Conservation (phyloP, 2,797 vertebrate genomes). For the Peromyscus nudipes region DNA sequence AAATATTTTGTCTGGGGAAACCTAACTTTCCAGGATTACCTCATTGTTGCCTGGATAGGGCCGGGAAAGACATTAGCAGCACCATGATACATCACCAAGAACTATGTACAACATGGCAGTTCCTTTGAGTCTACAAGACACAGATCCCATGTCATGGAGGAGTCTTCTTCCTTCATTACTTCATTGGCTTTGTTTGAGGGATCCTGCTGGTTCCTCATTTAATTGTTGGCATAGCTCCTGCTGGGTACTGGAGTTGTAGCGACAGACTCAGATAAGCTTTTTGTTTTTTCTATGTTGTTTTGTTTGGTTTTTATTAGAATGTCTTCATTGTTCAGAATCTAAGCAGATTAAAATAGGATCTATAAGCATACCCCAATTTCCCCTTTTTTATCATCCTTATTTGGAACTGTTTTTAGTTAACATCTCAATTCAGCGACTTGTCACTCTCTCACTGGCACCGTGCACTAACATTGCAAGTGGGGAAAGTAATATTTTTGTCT, state of each 20-base stretch:
- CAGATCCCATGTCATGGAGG: neutral
- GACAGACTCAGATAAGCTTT: neutral
- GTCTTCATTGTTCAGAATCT: neutral
- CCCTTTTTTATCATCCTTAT: neutral
- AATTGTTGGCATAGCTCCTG: conserved; percentile 55
- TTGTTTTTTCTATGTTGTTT: neutral
- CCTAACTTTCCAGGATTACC: neutral
- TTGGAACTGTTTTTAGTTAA: conserved; percentile 44
- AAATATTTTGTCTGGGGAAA: neutral
- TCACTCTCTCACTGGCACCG: conserved; percentile 31
- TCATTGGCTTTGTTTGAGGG: conserved; percentile 62
- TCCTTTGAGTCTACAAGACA: conserved; percentile 76
- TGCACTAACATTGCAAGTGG: conserved; percentile 58
- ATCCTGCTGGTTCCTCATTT: conserved; percentile 72
- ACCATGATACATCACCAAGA: neutral
- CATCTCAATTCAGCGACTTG: conserved; percentile 56
- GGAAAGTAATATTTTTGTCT: conserved; percentile 74
- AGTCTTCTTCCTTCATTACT: conserved; percentile 33
- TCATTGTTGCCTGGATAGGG: neutral
- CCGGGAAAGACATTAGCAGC: neutral
- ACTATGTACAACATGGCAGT: neutral
- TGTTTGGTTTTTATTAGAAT: neutral
- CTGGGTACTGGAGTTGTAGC: neutral
- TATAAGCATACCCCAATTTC: neutral
- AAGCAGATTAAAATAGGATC: conserved; percentile 21